Evolutionary conservation across 2,113 vertebrate genomes (phyloP).

Genomic region (Forbesichthys papilliferus): DNA sequence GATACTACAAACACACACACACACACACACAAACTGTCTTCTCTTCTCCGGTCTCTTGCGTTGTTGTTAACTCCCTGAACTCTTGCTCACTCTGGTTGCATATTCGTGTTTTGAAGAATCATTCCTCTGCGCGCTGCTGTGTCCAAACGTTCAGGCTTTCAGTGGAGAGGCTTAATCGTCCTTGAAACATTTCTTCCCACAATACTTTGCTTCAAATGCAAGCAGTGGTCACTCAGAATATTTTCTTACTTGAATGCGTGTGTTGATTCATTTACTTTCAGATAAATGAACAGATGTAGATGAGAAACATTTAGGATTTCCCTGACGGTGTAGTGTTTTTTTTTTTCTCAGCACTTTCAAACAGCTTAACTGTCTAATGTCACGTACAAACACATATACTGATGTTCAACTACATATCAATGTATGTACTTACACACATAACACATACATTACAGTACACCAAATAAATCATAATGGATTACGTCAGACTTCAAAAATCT

Average conservation of each 20-base stretch:
- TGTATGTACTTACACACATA: too few species aligned
- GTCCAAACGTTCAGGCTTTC: slow-evolving; percentile 35
- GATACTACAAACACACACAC: slow-evolving; percentile 59
- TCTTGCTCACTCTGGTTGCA: not conserved
- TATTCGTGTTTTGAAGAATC: slow-evolving; percentile 70
- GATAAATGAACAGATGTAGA: not conserved
- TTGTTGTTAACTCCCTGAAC: not conserved
- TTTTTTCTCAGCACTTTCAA: too few species aligned
- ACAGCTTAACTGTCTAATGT: too few species aligned
- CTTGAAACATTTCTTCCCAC: not conserved
- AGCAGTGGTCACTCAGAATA: not conserved
- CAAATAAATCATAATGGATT: too few species aligned
- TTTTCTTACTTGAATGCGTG: not conserved
- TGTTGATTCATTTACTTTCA: not conserved
- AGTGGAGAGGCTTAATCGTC: not conserved
- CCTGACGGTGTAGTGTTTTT: not conserved
- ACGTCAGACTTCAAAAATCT: too few species aligned
- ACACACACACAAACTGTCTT: not conserved
- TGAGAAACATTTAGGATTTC: too few species aligned
- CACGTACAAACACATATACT: too few species aligned
- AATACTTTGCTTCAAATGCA: not conserved
- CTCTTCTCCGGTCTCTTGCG: not conserved
- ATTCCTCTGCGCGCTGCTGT: slow-evolving; percentile 77
- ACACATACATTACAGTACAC: too few species aligned
- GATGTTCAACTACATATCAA: too few species aligned